phyloP scores from a whole-genome alignment of 2,888 invertebrate genomes.

The Oscheius sp. region DNA sequence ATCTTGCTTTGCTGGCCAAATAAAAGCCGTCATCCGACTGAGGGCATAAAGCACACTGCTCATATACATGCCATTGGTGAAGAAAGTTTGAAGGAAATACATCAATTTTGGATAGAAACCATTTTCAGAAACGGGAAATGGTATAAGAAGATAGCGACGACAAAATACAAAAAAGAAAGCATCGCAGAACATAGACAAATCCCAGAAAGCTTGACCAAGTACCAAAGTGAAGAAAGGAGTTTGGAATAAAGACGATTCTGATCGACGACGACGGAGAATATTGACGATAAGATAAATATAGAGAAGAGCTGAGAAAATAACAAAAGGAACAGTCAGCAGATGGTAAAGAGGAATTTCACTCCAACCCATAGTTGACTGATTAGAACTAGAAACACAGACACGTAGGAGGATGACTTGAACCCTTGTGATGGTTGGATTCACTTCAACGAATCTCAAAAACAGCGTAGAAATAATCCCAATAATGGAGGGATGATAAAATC shows the following conservation, averaged over 20 bases:
- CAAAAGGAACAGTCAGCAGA: constrained; percentile 4
- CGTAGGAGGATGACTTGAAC: neutral
- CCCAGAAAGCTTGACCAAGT: constrained; percentile 21
- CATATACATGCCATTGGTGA: constrained; percentile 18
- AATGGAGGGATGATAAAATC: no score
- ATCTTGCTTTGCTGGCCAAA: constrained; percentile 11
- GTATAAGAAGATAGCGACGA: constrained; percentile 3
- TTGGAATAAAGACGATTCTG: constrained; percentile 2
- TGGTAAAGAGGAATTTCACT: constrained; percentile 9
- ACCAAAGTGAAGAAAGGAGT: constrained; percentile 28
- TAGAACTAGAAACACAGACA: neutral
- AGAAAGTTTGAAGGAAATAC: constrained; percentile 22
- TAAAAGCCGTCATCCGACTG: constrained; percentile 9
- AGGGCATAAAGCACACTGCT: constrained; percentile 9
- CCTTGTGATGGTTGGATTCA: neutral
- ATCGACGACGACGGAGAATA: constrained; percentile 3
- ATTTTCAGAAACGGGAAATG: constrained; percentile 25
- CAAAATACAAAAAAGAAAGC: constrained; percentile 27
- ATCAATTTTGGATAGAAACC: neutral
- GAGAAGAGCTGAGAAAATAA: neutral
- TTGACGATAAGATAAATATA: constrained; percentile 12
- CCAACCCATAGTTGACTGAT: constrained; percentile 1
- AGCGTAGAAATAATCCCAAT: neutral
- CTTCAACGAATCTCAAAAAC: neutral
- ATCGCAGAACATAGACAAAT: constrained; percentile 9